Evolutionary conservation across 2,888 invertebrate genomes (phyloP).

Genomic region (Hermaeophaga mercurialis): DNA sequence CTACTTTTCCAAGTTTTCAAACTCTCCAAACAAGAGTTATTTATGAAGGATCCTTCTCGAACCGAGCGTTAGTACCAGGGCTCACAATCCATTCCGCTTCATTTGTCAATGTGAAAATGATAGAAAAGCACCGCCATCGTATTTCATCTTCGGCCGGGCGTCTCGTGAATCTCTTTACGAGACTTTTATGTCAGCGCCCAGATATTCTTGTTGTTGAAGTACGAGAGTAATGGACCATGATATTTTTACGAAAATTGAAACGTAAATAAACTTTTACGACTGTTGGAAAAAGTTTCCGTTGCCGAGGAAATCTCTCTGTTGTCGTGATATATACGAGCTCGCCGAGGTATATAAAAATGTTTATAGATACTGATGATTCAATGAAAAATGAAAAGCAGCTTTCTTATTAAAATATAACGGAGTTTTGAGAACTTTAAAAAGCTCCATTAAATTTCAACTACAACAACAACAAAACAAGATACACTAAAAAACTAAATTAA

Average conservation of each 20-base stretch:
- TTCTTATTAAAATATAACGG: background rate
- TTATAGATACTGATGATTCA: constrained; percentile 22
- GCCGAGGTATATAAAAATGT: constrained; percentile 26
- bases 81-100: constrained; percentile 50
- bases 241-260: constrained; percentile 58
- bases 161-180: constrained; percentile 53
- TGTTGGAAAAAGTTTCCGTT: constrained; percentile 41
- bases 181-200: constrained; percentile 53
- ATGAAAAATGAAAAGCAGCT: constrained; percentile 3
- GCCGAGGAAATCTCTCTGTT: constrained; percentile 29
- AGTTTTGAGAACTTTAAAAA: background rate
- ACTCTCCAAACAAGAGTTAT: constrained; percentile 18
- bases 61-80: constrained; percentile 18
- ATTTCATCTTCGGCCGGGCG: constrained; percentile 54
- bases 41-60: constrained; percentile 19
- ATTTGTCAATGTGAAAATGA: constrained; percentile 51
- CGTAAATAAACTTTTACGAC: constrained; percentile 57
- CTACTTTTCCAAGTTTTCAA: constrained; percentile 3
- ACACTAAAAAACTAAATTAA: no score
- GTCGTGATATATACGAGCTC: constrained; percentile 33
- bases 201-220: constrained; percentile 52
- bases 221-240: constrained; percentile 56
- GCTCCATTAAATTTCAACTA: background rate
- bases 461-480: no score
- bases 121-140: constrained; percentile 47